Evolutionary conservation across 2,797 vertebrate genomes (phyloP), one percentile per base, ranked within the genome.

Genomic region (Sebastes steindachneri): DNA sequence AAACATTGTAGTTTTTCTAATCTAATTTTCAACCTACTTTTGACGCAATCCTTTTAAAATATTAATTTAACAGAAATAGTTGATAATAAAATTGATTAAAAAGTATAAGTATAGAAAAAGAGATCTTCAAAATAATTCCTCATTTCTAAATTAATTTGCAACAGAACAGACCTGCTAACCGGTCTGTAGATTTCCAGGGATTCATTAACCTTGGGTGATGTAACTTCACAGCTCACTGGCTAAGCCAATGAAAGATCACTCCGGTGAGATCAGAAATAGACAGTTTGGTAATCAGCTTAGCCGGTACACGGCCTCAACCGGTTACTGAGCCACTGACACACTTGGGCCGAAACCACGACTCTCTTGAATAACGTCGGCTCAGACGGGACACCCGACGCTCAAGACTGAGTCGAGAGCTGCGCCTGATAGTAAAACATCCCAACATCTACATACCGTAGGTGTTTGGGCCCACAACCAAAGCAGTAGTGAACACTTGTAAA

Each of bases 201-300:
- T 70, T 83, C 68, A 83, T 87, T 84, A 88, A 91, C 75, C 80
- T 85, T 84, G 76, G 48, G 69, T 90, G 87, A 90, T 63, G 79
- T 88, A 89, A 92, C 82, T 54, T 81, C 23, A 79, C 68, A 80
- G 79, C 75, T 82, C 63, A 75, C 62, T 53, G 68, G 75, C 53
- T 92, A 89, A 91, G 86, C 86, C 89, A 91, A 82, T 84, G 74
- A 92, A 74, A 91, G 87, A 93, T 91, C 84, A 78, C 83, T 89
- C 62, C 68, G 53, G 73, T 55, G 75, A 84, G 85, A 83, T 92
- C 89, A 90, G 80, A 92, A 94, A 94, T 93, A 93, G 92, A 91
- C 28, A 17, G 62, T 90, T 86, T 85, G 79, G 64, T 94, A 93
- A 94, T 93, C 89, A 86, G 89, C 90, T 94, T 93, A 93, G 53